A percentile compares a stretch with the other conserved stretches of the same genome.
Evolutionary conservation across 2,113 vertebrate species (phyloP).

Genomic region (Choloepus hoffmanni): DNA sequence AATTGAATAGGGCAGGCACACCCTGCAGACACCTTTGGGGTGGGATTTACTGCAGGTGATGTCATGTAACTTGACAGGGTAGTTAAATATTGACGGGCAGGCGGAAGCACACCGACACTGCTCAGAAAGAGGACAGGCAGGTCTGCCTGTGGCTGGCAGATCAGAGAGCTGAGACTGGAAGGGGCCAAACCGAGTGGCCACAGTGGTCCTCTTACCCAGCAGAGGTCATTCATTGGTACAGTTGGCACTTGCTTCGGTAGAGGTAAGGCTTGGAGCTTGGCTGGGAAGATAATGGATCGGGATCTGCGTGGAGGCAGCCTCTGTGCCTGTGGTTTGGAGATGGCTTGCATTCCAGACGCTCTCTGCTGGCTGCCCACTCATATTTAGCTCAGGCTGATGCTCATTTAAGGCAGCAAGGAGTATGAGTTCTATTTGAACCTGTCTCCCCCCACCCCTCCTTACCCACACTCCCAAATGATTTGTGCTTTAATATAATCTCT

Average conservation of each 20-base stretch:
- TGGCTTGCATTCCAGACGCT: slow-evolving; percentile 55
- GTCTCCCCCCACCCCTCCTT: not conserved
- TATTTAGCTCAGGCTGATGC: not conserved
- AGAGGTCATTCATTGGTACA: slow-evolving; percentile 63
- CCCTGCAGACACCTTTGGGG: slow-evolving; percentile 72
- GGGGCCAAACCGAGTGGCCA: slow-evolving; percentile 63
- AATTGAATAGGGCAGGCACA: slow-evolving; percentile 76
- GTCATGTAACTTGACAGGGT: slow-evolving; percentile 87
- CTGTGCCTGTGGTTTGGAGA: slow-evolving; percentile 23
- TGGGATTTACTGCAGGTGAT: slow-evolving; percentile 84
- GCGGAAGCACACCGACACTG: slow-evolving; percentile 79
- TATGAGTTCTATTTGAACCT: slow-evolving; percentile 17
- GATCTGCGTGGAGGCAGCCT: not conserved
- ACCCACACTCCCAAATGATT: slow-evolving; percentile 20
- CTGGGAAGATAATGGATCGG: not conserved
- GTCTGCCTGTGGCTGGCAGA: slow-evolving; percentile 69
- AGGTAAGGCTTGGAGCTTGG: slow-evolving; percentile 85
- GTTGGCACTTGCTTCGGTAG: slow-evolving; percentile 79
- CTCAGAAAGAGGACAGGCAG: slow-evolving; percentile 56
- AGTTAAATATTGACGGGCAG: slow-evolving; percentile 92
- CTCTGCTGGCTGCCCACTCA: not conserved
- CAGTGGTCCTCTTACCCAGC: slow-evolving; percentile 78
- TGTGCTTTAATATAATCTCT: slow-evolving; percentile 68
- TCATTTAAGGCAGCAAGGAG: slow-evolving; percentile 61
- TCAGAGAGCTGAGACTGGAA: slow-evolving; percentile 54